A percentile compares a stretch with the other conserved stretches of the same genome.
These are phyloP conservation scores for Campylorhamphus procurvoides DNA, from an alignment of 2,113 vertebrate genomes.

Conservation along the genomic window DNA sequence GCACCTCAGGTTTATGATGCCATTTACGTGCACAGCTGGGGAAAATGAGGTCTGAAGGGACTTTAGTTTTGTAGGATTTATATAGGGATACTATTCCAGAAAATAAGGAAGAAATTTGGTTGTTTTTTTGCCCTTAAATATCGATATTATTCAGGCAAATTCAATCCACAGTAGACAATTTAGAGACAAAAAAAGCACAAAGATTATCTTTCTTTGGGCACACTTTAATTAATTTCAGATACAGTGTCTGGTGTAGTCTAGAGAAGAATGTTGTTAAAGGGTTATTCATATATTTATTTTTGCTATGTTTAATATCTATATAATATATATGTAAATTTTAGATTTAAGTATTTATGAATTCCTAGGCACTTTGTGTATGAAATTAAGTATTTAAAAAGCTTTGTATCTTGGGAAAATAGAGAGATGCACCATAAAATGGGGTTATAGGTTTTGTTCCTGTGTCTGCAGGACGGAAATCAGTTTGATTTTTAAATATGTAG, in stretches of 20 bases:
- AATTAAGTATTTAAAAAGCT: neutral
- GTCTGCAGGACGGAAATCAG: neutral
- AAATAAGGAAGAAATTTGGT: neutral
- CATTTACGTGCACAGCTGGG: neutral
- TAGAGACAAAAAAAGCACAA: neutral
- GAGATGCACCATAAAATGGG: neutral
- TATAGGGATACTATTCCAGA: neutral
- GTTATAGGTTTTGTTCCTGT: neutral
- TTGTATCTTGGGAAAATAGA: neutral
- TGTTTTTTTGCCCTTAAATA: neutral
- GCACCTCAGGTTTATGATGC: neutral
- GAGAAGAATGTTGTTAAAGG: neutral
- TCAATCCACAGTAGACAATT: neutral
- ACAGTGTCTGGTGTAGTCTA: neutral
- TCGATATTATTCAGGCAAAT: neutral
- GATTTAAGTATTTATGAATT: neutral
- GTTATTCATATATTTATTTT: neutral
- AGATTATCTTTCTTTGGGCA: neutral
- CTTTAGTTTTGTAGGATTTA: neutral
- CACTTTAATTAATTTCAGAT: neutral
- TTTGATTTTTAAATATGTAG: neutral
- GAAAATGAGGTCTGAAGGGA: neutral
- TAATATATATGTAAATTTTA: neutral
- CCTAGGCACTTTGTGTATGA: neutral
- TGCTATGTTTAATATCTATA: neutral